These are phyloP conservation scores for Acyrthosiphon pisum DNA, from an alignment of 1,140 invertebrate species.

Conservation along the genomic window DNA sequence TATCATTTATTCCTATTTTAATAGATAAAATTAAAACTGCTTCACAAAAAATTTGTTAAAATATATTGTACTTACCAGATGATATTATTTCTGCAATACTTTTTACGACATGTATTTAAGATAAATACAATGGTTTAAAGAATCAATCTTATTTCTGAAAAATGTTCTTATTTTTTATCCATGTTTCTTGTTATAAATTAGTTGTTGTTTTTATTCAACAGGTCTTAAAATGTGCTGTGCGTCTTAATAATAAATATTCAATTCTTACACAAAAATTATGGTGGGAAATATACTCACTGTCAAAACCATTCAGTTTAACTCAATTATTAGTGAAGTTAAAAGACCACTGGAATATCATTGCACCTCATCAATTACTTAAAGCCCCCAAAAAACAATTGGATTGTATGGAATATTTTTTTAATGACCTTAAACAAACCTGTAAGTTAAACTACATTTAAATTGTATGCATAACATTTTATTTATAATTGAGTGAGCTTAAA, in stretches of 20 bases:
- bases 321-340: neutral
- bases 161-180: neutral
- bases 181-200: neutral
- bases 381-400: conserved; percentile 15
- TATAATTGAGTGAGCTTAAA: neutral
- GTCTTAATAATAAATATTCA: neutral
- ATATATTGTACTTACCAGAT: too few species aligned
- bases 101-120: neutral
- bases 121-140: neutral
- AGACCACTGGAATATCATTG: conserved; percentile 36
- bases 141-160: neutral
- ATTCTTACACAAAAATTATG: neutral
- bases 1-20: too few species aligned
- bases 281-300: conserved; percentile 43
- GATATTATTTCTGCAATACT: neutral
- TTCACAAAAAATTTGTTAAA: neutral
- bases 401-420: conserved; percentile 21
- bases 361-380: neutral
- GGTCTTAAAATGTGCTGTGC: neutral
- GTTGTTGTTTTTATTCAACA: neutral
- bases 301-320: neutral
- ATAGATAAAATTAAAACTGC: neutral
- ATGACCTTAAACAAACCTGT: conserved; percentile 25
- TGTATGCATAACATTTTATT: neutral
- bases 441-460: neutral